phyloP scores from a whole-genome alignment of 30 jellyfish, hydroid and myxozoan genomes.

The Sanderia malayensis region DNA sequence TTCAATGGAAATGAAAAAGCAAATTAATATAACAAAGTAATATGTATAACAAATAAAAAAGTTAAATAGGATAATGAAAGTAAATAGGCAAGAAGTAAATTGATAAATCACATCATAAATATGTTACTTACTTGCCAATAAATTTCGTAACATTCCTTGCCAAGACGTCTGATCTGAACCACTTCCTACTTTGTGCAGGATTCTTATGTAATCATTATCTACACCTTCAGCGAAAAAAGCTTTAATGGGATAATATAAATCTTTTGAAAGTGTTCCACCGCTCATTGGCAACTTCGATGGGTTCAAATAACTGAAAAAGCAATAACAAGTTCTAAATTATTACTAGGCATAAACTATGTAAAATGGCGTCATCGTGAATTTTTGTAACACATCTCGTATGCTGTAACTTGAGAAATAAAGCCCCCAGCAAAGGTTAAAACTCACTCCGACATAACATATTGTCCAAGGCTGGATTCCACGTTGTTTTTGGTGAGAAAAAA shows the following conservation, averaged over 20 bases:
- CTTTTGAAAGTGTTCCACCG: constrained; percentile 18
- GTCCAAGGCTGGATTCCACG: constrained; percentile 40
- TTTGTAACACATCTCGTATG: no score
- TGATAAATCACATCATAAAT: no score
- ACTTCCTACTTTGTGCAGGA: constrained; percentile 13
- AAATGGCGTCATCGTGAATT: neutral
- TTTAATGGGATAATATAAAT: constrained; percentile 26
- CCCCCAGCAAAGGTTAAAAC: no score
- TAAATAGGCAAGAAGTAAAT: no score
- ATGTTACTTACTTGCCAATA: constrained; percentile 12
- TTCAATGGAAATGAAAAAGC: neutral
- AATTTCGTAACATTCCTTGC: constrained; percentile 35
- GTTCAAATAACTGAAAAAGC: neutral
- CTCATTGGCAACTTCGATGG: neutral
- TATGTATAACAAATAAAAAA: neutral
- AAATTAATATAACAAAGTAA: neutral
- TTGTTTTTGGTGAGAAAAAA: constrained; percentile 16
- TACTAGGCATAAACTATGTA: neutral
- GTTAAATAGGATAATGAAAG: no score
- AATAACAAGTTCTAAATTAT: no score
- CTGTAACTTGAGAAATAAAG: no score
- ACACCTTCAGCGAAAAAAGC: constrained; percentile 23
- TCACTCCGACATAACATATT: neutral
- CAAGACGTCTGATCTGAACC: constrained; percentile 15
- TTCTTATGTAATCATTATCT: constrained; percentile 28